Evolutionary conservation across 2,888 invertebrate species (phyloP), one percentile per base, ranked within the genome.

Genomic region (Synergus itoensis): DNA sequence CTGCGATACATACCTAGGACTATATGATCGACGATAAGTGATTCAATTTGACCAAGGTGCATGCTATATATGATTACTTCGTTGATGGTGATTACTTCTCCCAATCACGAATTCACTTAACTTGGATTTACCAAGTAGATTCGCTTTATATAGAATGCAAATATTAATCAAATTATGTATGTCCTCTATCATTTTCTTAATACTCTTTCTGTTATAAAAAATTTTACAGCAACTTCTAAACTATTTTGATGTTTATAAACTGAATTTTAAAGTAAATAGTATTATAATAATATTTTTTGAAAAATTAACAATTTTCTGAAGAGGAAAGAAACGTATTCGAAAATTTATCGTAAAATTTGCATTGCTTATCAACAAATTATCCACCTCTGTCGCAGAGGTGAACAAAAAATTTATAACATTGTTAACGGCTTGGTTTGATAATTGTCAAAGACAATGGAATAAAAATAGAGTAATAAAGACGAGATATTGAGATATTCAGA

Each of bases 11-110:
- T 62, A 62, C 28, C 21, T 62, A 5, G 62, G 62, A 21, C 12
- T 2, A 62, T 62, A 62, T 28, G 60, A 60, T 60, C 11, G 1
- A 73, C 18, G 36, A 57, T 53, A 73, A 73, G 73, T 73, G 73
- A 73, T 73, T 73, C 73, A 73, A 73, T 73, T 62, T 73, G 36
- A 36, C 36, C 48, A 57, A 73, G 73, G 36, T 48, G 53, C 48
- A 36, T 53, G 4, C 53, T 16, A 57, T 64, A 63, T 64, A 41
- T 11, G 65, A 65, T 62, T 62, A 62, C 28, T 62, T 14, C 28
- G 5, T 14, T 62, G 28, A 62, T 62, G 21, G 7, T 65, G 40
- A 73, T 36, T 73, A 73, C 40, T 40, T 36, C n/a, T 62, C 28
- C 12, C 28, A 62, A 62, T 28, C 62, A 62, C 12, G 48, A 73